These are phyloP conservation scores for Lacerta agilis DNA, from an alignment of 2,797 vertebrate genomes.

Conservation along the genomic window DNA sequence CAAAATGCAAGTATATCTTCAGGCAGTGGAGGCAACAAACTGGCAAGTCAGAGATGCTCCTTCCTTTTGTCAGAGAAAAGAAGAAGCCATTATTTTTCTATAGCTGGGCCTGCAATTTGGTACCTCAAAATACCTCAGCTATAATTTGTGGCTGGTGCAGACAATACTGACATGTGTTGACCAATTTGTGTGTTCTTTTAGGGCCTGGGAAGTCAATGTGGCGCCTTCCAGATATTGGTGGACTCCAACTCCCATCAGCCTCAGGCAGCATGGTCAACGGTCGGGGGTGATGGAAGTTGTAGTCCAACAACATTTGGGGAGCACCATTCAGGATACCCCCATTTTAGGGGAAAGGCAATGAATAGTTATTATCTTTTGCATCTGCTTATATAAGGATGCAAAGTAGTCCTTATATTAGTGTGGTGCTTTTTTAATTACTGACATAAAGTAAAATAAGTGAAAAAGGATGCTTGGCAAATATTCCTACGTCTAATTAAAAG, in stretches of 20 bases:
- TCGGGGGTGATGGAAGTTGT: too few relatives aligned
- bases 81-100: neutral
- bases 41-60: neutral
- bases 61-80: neutral
- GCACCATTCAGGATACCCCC: too few relatives aligned
- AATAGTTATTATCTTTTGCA: neutral
- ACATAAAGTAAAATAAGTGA: neutral
- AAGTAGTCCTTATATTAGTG: neutral
- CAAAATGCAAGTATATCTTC: neutral
- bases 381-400: neutral
- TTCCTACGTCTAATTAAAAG: neutral
- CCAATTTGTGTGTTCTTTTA: neutral
- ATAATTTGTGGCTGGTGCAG: neutral
- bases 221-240: too few relatives aligned
- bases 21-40: neutral
- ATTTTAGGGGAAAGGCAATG: too few relatives aligned
- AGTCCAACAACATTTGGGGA: too few relatives aligned
- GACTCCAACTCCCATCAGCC: too few relatives aligned
- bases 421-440: neutral
- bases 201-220: too few relatives aligned
- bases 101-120: neutral
- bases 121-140: neutral
- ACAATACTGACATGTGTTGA: neutral
- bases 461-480: neutral
- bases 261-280: too few relatives aligned